These are phyloP conservation scores for Sakesphorus luctuosus DNA, from an alignment of 2,113 vertebrate species.

Conservation along the genomic window DNA sequence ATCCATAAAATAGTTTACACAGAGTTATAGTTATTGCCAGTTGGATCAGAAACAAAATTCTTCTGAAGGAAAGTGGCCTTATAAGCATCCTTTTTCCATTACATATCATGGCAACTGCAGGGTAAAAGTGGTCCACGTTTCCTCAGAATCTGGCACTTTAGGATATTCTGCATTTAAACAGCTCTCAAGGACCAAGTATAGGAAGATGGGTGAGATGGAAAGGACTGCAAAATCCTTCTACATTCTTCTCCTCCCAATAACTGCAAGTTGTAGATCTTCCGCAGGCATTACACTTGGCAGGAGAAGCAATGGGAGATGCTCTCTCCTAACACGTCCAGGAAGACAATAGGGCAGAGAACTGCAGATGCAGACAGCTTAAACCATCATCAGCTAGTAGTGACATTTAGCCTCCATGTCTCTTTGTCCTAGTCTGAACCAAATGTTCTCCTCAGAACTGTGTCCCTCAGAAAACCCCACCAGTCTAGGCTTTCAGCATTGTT, in stretches of 20 bases:
- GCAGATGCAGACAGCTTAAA: neutral
- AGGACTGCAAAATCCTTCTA: neutral
- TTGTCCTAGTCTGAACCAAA: neutral
- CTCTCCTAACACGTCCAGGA: neutral
- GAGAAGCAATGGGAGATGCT: neutral
- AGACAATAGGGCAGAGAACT: neutral
- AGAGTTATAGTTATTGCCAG: slow-evolving; percentile 22
- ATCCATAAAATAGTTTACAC: slow-evolving; percentile 54
- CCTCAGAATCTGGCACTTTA: neutral
- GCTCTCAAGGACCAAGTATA: fast-evolving
- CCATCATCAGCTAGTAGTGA: neutral
- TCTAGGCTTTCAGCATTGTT: neutral
- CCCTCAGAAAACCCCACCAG: neutral
- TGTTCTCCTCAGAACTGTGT: neutral
- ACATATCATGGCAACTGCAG: neutral
- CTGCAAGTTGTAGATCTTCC: neutral
- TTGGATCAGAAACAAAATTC: slow-evolving; percentile 45
- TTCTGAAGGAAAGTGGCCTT: slow-evolving; percentile 18
- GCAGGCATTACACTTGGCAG: neutral
- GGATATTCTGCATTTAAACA: neutral
- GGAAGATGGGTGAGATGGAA: neutral
- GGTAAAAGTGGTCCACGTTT: neutral
- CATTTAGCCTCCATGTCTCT: neutral
- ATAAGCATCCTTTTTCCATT: slow-evolving; percentile 23
- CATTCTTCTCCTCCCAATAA: neutral